Evolutionary conservation across 23 tunicate genomes (phyloP).

Genomic region (Halocynthia aurantium): DNA sequence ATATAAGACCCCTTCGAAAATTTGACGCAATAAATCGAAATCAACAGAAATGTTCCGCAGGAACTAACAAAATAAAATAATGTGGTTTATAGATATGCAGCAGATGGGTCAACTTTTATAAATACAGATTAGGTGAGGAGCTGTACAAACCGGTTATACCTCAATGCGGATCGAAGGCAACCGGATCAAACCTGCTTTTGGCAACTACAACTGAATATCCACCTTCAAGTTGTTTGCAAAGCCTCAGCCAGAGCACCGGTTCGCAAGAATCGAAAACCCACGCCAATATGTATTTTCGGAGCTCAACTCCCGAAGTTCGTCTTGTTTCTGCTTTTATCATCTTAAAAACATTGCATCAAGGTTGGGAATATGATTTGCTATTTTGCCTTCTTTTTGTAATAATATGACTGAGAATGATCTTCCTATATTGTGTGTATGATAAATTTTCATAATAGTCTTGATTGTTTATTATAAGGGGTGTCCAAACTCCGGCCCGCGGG

Average conservation of each 20-base stretch:
- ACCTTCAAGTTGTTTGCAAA: not conserved
- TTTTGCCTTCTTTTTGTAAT: no score
- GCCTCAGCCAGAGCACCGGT: not conserved
- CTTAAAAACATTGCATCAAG: slow-evolving; percentile 78
- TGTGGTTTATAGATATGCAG: no score
- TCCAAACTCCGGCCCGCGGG: no score
- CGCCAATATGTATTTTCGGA: slow-evolving; percentile 25
- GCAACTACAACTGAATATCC: slow-evolving; percentile 10
- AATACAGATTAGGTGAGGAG: slow-evolving; percentile 62
- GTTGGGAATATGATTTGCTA: slow-evolving; percentile 3
- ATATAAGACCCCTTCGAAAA: no score
- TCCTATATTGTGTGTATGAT: no score
- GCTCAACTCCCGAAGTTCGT: slow-evolving; percentile 65
- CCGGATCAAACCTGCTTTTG: not conserved
- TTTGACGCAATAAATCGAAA: no score
- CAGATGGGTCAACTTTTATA: no score
- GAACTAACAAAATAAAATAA: no score
- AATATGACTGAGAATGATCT: no score
- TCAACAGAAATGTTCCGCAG: no score
- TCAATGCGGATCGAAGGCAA: slow-evolving; percentile 2
- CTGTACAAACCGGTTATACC: slow-evolving; percentile 28
- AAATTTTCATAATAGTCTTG: not conserved
- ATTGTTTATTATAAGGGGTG: no score
- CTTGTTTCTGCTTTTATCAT: slow-evolving; percentile 62
- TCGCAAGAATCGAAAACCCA: not conserved